Conservation (phyloP, 2,888 invertebrate genomes). For the Pherbina coryleti region DNA sequence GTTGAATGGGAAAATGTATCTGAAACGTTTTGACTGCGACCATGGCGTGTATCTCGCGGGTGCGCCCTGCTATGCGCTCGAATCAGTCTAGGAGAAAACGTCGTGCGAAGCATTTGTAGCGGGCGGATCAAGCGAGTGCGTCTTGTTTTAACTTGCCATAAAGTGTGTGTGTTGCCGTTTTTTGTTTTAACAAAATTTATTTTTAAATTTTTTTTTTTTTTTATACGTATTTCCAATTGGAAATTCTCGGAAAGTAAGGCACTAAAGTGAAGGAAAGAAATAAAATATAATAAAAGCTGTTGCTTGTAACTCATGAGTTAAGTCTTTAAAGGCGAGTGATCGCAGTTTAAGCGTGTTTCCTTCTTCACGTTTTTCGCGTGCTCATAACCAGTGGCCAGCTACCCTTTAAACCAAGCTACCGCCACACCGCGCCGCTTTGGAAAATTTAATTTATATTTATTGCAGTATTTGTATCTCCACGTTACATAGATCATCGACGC, state of each 20-base stretch:
- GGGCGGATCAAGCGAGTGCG: slow-evolving; percentile 20
- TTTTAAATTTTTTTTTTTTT: slow-evolving; percentile 1
- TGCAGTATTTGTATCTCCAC: neutral
- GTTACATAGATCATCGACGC: neutral
- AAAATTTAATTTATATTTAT: slow-evolving; percentile 3
- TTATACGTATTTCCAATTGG: slow-evolving; percentile 23
- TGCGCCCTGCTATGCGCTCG: slow-evolving; percentile 57
- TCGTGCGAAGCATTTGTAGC: slow-evolving; percentile 56
- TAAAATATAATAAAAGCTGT: neutral
- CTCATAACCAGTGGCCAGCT: neutral
- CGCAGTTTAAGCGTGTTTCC: neutral
- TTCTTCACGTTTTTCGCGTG: neutral
- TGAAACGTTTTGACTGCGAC: slow-evolving; percentile 35
- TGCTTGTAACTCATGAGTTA: neutral
- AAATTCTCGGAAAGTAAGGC: slow-evolving; percentile 35
- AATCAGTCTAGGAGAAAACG: slow-evolving; percentile 65
- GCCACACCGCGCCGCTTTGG: neutral
- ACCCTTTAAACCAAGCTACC: neutral
- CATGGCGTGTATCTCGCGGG: slow-evolving; percentile 59
- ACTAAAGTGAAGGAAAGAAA: neutral
- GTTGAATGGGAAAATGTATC: slow-evolving; percentile 38
- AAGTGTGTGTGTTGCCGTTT: neutral
- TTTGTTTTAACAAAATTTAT: slow-evolving; percentile 2
- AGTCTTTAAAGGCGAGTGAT: neutral
- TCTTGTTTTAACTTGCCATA: slow-evolving; percentile 7